Evolutionary conservation across 2,888 invertebrate genomes (phyloP).

Genomic region (Cistogaster globosa): DNA sequence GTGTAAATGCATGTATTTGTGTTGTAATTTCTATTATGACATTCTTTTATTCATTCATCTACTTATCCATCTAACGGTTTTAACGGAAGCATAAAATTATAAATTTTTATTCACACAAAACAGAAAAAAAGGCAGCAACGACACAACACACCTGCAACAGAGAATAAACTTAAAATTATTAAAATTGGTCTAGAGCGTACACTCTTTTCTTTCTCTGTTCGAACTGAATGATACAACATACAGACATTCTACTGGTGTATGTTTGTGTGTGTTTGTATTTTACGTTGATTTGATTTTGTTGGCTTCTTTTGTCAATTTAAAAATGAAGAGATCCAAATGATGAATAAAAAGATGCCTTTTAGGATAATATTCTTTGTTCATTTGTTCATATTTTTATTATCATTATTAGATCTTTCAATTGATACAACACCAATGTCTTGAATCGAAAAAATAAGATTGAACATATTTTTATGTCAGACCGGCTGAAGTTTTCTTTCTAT

Average conservation of each 20-base stretch:
- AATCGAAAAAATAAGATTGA: background rate
- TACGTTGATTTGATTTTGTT: background rate
- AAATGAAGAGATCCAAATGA: background rate
- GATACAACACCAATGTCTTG: background rate
- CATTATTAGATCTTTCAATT: conserved; percentile 56
- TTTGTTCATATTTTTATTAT: conserved; percentile 41
- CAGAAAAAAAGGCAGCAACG: background rate
- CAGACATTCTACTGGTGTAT: background rate
- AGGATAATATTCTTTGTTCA: conserved; percentile 20
- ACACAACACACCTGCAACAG: background rate
- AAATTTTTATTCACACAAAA: background rate
- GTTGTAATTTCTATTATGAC: background rate
- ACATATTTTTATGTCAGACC: background rate
- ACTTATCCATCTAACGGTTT: background rate
- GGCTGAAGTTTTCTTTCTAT: background rate
- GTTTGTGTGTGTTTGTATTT: background rate
- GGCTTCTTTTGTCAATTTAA: conserved; percentile 1
- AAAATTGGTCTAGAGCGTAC: conserved; percentile 44
- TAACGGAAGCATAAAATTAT: background rate
- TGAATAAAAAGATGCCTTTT: conserved; percentile 41
- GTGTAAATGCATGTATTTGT: background rate
- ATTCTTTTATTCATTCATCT: background rate
- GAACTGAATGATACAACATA: background rate
- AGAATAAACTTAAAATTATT: conserved; percentile 7
- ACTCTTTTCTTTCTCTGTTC: background rate